These are phyloP conservation scores for Acromyrmex charruanus DNA, from an alignment of 1,140 invertebrate species.

Conservation along the genomic window DNA sequence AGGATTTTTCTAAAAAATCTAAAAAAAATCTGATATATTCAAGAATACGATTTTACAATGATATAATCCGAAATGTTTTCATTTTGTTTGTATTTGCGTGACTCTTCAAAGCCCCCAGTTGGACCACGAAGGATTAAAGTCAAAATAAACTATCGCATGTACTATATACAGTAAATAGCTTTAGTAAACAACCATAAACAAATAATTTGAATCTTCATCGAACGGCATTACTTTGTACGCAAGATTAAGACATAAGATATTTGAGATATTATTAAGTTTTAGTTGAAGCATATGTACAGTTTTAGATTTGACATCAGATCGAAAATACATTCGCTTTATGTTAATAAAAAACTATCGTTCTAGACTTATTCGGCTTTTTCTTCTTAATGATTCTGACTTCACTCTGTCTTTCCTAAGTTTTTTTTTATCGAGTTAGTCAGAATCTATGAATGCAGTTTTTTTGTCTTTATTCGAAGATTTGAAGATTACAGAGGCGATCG, in stretches of 20 bases:
- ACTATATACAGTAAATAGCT: not conserved
- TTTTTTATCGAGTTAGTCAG: not conserved
- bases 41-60: no score
- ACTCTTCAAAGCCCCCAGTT: no score
- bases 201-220: not conserved
- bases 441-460: not conserved
- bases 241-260: not conserved
- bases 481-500: not conserved
- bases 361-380: not conserved
- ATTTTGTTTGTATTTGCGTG: no score
- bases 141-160: not conserved
- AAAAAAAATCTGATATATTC: no score
- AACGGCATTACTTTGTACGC: not conserved
- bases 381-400: not conserved
- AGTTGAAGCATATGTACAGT: not conserved
- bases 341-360: not conserved
- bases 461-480: not conserved
- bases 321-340: not conserved
- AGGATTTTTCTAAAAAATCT: no score
- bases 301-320: conserved; percentile 9
- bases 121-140: not conserved
- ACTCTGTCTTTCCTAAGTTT: not conserved
- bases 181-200: not conserved
- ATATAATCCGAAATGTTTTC: no score
- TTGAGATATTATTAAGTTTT: not conserved